phyloP scores from a whole-genome alignment of 2,113 vertebrate species.

The Centropristis striata region DNA sequence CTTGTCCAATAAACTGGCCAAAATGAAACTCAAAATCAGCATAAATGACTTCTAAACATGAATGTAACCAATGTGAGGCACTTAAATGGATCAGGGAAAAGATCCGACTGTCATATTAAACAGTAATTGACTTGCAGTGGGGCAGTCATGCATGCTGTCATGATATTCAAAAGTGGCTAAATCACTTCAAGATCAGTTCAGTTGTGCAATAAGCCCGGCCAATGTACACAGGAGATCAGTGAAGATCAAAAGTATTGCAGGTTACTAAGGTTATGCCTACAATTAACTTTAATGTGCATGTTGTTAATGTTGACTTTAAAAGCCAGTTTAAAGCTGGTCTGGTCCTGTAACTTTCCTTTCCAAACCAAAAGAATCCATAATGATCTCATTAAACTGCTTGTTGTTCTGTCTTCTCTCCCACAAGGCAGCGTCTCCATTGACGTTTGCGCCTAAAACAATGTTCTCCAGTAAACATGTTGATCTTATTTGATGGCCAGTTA shows the following conservation, averaged over 20 bases:
- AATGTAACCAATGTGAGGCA: slow-evolving; percentile 9
- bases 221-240: background rate
- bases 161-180: background rate
- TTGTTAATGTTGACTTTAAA: background rate
- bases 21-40: slow-evolving; percentile 34
- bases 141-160: background rate
- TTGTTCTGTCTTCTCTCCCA: background rate
- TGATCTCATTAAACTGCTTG: background rate
- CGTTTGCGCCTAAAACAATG: background rate
- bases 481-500: background rate
- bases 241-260: background rate
- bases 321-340: background rate
- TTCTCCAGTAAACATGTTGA: background rate
- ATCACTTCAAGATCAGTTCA: background rate
- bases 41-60: slow-evolving; percentile 22
- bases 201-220: background rate
- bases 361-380: background rate
- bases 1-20: background rate
- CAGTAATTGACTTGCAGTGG: slow-evolving; percentile 7
- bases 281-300: background rate
- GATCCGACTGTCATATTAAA: slow-evolving; percentile 31
- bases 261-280: background rate
- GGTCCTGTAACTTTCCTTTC: background rate
- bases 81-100: slow-evolving; percentile 23
- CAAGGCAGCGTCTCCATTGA: background rate